These are phyloP conservation scores for Philaethria dido DNA, from an alignment of 2,888 invertebrate species.

Conservation along the genomic window DNA sequence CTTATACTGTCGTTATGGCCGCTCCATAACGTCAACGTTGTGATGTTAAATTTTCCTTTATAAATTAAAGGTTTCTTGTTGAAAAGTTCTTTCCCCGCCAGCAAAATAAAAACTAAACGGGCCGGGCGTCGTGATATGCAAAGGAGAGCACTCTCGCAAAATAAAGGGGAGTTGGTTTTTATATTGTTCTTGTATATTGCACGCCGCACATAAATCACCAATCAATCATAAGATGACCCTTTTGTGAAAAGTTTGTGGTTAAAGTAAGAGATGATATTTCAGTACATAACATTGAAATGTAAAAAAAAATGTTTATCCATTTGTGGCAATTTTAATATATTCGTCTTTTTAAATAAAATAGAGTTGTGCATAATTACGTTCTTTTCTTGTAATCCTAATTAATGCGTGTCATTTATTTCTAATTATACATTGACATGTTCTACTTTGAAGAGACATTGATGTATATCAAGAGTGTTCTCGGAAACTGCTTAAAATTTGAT, in stretches of 20 bases:
- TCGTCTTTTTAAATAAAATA: background rate
- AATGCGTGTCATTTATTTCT: conserved; percentile 17
- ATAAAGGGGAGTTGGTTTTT: conserved; percentile 73
- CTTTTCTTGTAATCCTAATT: conserved; percentile 19
- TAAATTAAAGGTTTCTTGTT: conserved; percentile 62
- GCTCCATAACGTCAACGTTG: conserved; percentile 69
- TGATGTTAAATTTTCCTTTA: conserved; percentile 62
- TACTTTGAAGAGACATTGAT: background rate
- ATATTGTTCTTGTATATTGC: conserved; percentile 50
- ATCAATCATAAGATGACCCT: conserved; percentile 53
- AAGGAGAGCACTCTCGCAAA: conserved; percentile 79
- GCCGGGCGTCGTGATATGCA: conserved; percentile 78
- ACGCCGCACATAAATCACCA: conserved; percentile 56
- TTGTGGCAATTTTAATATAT: background rate
- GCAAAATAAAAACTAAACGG: conserved; percentile 62
- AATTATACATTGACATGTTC: conserved; percentile 14
- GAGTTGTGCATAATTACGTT: conserved; percentile 25
- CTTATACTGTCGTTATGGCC: conserved; percentile 66
- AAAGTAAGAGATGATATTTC: background rate
- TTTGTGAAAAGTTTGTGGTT: conserved; percentile 53
- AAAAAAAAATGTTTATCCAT: background rate
- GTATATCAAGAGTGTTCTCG: background rate
- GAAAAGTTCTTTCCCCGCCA: conserved; percentile 55
- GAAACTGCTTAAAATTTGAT: background rate
- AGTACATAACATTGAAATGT: background rate